Conservation (phyloP, 2,797 vertebrate species). For the Leptoclinus maculatus region DNA sequence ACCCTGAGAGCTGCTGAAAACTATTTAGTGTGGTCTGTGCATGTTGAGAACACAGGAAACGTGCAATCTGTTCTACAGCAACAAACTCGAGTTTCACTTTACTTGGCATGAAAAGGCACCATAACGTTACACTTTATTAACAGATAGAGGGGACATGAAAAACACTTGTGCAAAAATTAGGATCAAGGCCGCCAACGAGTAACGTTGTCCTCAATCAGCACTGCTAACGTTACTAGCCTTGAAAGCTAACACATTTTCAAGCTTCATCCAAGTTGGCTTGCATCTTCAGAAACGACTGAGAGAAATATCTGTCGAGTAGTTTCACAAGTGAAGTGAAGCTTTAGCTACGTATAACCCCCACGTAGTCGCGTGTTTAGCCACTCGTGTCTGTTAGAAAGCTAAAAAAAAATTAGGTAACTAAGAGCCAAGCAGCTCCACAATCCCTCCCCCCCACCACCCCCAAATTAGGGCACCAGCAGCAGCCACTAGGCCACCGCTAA, state of each 20-base stretch:
- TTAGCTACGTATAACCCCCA: not conserved
- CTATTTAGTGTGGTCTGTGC: slow-evolving; percentile 63
- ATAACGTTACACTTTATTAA: slow-evolving; percentile 67
- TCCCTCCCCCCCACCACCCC: slow-evolving; percentile 62
- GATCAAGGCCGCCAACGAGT: slow-evolving; percentile 39
- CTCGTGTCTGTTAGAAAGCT: slow-evolving; percentile 19
- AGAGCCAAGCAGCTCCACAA: slow-evolving; percentile 43
- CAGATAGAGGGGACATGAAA: slow-evolving; percentile 15
- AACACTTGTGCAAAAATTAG: slow-evolving; percentile 33
- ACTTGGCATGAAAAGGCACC: slow-evolving; percentile 56
- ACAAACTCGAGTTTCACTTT: slow-evolving; percentile 73
- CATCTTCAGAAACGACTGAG: slow-evolving; percentile 65
- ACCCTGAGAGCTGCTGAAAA: slow-evolving; percentile 52
- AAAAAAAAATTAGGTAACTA: slow-evolving; percentile 28
- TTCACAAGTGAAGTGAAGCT: slow-evolving; percentile 35
- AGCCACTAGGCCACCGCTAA: slow-evolving; percentile 83
- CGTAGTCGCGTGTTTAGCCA: slow-evolving; percentile 9
- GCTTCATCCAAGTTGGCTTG: slow-evolving; percentile 74
- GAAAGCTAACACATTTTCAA: slow-evolving; percentile 72
- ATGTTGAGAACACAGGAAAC: slow-evolving; percentile 69
- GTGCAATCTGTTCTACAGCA: slow-evolving; percentile 64
- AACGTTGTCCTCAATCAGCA: slow-evolving; percentile 28
- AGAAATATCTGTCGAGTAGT: slow-evolving; percentile 48
- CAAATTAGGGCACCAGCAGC: slow-evolving; percentile 73
- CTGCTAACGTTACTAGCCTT: slow-evolving; percentile 58